Evolutionary conservation across 2,797 vertebrate species (phyloP).

Genomic region (Premnoplex brunnescens): DNA sequence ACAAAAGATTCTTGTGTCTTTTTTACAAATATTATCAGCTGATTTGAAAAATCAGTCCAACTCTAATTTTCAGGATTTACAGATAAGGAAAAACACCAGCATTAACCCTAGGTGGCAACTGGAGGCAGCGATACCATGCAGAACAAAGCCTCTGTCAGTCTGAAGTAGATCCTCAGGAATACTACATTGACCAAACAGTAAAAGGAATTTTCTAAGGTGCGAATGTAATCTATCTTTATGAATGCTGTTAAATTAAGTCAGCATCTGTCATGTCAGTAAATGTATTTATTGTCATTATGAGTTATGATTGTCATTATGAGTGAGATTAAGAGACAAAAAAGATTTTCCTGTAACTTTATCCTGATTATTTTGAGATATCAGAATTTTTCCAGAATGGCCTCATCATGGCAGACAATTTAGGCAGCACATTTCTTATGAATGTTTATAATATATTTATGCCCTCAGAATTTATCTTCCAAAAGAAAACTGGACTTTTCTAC

Average conservation of each 20-base stretch:
- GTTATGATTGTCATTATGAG: not conserved
- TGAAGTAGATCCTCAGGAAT: not conserved
- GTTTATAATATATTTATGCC: not conserved
- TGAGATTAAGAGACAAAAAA: not conserved
- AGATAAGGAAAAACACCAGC: not conserved
- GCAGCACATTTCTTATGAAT: not conserved
- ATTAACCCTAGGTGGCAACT: not conserved
- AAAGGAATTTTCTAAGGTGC: not conserved
- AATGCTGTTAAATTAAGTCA: not conserved
- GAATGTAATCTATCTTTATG: not conserved
- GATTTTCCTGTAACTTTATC: not conserved
- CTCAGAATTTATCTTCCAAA: not conserved
- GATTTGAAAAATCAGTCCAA: not conserved
- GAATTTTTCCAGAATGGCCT: not conserved
- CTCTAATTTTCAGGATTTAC: not conserved
- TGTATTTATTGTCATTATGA: conserved; percentile 27
- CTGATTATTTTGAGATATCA: not conserved
- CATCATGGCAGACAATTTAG: not conserved
- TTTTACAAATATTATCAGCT: not conserved
- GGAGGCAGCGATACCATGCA: not conserved
- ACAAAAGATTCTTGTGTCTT: not conserved
- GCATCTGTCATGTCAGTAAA: not conserved
- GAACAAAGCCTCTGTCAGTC: not conserved
- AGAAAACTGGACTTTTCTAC: not conserved
- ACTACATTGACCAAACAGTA: not conserved